A percentile compares a stretch with the other conserved stretches of the same genome.
phyloP scores from a whole-genome alignment of 2,888 invertebrate species.

The Apotomis betuletana region DNA sequence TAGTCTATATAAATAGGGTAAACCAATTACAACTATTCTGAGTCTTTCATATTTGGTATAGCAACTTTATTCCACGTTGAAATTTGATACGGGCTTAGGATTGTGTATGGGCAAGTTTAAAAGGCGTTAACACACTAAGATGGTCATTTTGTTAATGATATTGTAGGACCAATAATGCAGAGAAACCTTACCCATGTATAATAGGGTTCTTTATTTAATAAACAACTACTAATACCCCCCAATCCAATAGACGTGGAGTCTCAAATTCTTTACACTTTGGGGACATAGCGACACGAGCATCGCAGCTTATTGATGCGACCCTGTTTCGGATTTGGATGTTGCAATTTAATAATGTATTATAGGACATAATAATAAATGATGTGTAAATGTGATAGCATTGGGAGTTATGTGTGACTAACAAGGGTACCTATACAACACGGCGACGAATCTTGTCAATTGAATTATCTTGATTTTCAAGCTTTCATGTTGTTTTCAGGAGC shows the following conservation, averaged over 20 bases:
- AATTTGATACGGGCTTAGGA: no score
- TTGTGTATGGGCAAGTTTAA: no score
- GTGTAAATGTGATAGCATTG: conserved; percentile 18
- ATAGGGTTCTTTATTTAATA: not conserved
- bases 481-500: not conserved
- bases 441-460: conserved; percentile 18
- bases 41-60: no score
- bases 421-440: conserved; percentile 12
- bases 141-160: not conserved
- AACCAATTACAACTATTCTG: no score
- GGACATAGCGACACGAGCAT: not conserved
- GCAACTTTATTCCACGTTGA: no score
- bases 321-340: conserved; percentile 13
- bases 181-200: not conserved
- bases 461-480: conserved; percentile 14
- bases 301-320: not conserved
- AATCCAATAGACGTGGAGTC: not conserved
- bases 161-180: not conserved
- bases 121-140: not conserved
- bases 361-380: conserved; percentile 24
- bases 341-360: conserved; percentile 23
- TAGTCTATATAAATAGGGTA: no score
- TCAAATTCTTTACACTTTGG: not conserved
- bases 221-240: not conserved
- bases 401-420: conserved; percentile 16